phyloP scores from a whole-genome alignment of 2,888 invertebrate genomes.

The Mycalesis mineus region DNA sequence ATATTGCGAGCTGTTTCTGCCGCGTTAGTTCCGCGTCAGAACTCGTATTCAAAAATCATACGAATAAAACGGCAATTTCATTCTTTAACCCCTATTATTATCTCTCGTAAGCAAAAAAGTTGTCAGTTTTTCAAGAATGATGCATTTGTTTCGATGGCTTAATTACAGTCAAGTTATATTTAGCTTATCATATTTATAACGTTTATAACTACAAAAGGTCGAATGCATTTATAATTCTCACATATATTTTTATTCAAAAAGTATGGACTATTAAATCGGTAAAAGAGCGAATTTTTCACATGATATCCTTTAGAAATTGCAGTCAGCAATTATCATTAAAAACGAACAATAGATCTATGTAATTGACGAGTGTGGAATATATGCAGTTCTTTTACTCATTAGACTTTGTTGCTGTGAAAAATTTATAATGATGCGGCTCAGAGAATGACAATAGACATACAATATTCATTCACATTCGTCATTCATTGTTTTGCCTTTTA shows the following conservation, averaged over 20 bases:
- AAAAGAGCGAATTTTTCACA: not conserved
- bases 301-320: not conserved
- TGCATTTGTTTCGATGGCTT: too few species aligned
- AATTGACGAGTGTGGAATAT: conserved; percentile 24
- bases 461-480: conserved; percentile 59
- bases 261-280: not conserved
- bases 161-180: too few species aligned
- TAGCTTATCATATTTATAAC: too few species aligned
- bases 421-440: conserved; percentile 58
- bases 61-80: too few species aligned
- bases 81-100: too few species aligned
- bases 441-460: conserved; percentile 58
- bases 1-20: too few species aligned
- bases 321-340: conserved; percentile 15
- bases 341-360: conserved; percentile 18
- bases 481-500: conserved; percentile 63
- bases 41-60: too few species aligned
- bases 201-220: too few species aligned
- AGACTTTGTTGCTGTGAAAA: conserved; percentile 56
- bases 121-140: too few species aligned
- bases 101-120: too few species aligned
- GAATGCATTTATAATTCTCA: too few species aligned
- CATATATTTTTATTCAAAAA: not conserved
- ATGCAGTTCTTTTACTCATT: conserved; percentile 50
- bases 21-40: too few species aligned